Percentiles rank a stretch among this genome's conserved stretches.
phyloP scores from a whole-genome alignment of 2,888 invertebrate species.

The Micoletzkya japonica region DNA sequence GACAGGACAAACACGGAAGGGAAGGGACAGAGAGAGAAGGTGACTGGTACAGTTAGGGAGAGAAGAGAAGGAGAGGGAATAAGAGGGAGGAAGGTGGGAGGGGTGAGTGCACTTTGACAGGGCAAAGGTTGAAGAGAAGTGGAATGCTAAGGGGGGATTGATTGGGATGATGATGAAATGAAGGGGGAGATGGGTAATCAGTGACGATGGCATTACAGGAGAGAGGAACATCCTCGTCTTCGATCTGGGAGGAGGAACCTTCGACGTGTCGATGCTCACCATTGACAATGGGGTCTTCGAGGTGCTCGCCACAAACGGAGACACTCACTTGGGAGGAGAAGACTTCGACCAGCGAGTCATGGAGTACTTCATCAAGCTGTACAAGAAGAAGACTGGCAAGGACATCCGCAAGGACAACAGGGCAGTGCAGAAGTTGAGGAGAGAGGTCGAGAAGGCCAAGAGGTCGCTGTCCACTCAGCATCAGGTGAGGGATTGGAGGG shows the following conservation, averaged over 20 bases:
- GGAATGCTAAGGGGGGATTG: not conserved
- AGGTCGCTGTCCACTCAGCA: slow-evolving; percentile 88
- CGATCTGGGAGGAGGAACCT: slow-evolving; percentile 98
- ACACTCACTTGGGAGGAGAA: slow-evolving; percentile 77
- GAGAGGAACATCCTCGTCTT: slow-evolving; percentile 98
- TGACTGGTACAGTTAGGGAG: slow-evolving; percentile 27
- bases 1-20: slow-evolving; percentile 22
- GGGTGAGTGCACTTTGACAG: slow-evolving; percentile 4
- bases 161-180: not conserved
- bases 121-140: slow-evolving; percentile 1
- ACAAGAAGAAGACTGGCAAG: slow-evolving; percentile 66
- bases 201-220: slow-evolving; percentile 38
- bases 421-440: slow-evolving; percentile 65
- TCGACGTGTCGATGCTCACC: slow-evolving; percentile 94
- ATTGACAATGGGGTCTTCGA: slow-evolving; percentile 99
- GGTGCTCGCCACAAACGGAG: slow-evolving; percentile 65
- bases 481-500: slow-evolving; percentile 52
- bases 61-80: not conserved
- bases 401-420: slow-evolving; percentile 65
- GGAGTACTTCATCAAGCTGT: slow-evolving; percentile 93
- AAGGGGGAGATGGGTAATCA: not conserved
- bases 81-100: not conserved
- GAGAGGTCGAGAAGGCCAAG: slow-evolving; percentile 67
- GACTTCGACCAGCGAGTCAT: slow-evolving; percentile 73
- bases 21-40: slow-evolving; percentile 5